Percentiles rank a stretch among this genome's conserved stretches.
Evolutionary conservation across 35 echinoderm and acorn worm genomes (phyloP).

Genomic region (Hemicentrotus pulcherrimus): DNA sequence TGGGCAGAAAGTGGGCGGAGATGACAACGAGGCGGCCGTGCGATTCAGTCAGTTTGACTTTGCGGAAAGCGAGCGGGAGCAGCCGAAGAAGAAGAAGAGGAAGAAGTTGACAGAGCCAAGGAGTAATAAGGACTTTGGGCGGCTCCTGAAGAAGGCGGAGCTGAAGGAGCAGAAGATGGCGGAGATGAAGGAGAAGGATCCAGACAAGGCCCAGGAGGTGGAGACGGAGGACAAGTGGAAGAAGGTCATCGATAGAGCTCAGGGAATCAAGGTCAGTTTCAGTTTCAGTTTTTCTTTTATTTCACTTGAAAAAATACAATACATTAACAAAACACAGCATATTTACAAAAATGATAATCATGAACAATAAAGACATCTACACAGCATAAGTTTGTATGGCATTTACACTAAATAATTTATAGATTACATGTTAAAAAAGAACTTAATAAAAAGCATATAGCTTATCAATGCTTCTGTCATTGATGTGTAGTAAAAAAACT

Average conservation of each 20-base stretch:
- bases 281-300: too few relatives aligned
- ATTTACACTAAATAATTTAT: too few relatives aligned
- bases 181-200: conserved; percentile 82
- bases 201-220: conserved; percentile 71
- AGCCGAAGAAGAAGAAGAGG: conserved; percentile 70
- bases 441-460: too few relatives aligned
- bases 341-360: too few relatives aligned
- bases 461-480: too few relatives aligned
- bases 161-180: conserved; percentile 75
- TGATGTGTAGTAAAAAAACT: too few relatives aligned
- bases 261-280: conserved; percentile 71
- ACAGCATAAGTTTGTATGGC: too few relatives aligned
- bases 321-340: too few relatives aligned
- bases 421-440: too few relatives aligned
- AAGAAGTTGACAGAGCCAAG: conserved; percentile 66
- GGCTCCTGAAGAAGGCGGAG: conserved; percentile 81
- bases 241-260: conserved; percentile 68
- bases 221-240: conserved; percentile 77
- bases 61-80: conserved; percentile 42
- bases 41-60: conserved; percentile 91
- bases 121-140: conserved; percentile 74
- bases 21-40: conserved; percentile 15
- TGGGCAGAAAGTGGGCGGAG: neutral
- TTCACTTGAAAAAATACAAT: too few relatives aligned
- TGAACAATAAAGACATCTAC: too few relatives aligned